Base-by-base conservation (phyloP, 2,797 vertebrate species). In the Phrynocephalus vlangalii region DNA sequence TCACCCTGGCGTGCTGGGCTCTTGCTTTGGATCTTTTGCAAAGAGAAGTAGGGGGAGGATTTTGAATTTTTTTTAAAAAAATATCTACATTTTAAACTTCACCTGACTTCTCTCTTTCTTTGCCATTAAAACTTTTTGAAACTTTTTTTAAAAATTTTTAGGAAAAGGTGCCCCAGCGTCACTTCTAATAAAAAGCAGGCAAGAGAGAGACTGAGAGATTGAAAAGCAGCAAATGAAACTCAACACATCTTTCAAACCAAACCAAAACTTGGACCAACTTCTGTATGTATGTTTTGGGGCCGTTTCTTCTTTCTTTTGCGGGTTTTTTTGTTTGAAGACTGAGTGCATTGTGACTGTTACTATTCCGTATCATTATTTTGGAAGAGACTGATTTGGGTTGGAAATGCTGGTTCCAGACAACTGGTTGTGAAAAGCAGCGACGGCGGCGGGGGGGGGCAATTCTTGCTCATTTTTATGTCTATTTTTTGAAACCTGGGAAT, bases 231-330 rank as follows among this genome's bases (percentile, higher is more conserved):
- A 48, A 48, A 70, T 7, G 8, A 70, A 11, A n/a, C 16, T 20
- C 9, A 10, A 28, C 30, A 33, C 72, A 18, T 1, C 26, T 20
- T 73, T n/a, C 18, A 56, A 63, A 28, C 52, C 18, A 30, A 38
- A 15, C 77, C 26, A 7, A 22, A 76, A 48, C 33, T 84, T 1
- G 76, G 66, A 79, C 18, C 26, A n/a, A 79, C 9, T 79, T 9
- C 50, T 24, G 67, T 63, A 72, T 48, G 85, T 86, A 80, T 86
- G 68, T 13, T 30, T 38, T 66, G 73, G 83, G 22, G 38, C 13
- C 15, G 66, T 56, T 4, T 26, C 26, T 24, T 66, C 16, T 18
- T 18, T 20, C 22, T 60, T 38, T 28, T 10, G 22, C 28, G 11
- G 3, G 16, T n/a, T 56, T 30, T 56, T 38, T 38, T 38, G 38